Evolutionary conservation across 2,888 invertebrate species (phyloP), one percentile per base, ranked within the genome.

Genomic region (Carterocephalus palaemon): DNA sequence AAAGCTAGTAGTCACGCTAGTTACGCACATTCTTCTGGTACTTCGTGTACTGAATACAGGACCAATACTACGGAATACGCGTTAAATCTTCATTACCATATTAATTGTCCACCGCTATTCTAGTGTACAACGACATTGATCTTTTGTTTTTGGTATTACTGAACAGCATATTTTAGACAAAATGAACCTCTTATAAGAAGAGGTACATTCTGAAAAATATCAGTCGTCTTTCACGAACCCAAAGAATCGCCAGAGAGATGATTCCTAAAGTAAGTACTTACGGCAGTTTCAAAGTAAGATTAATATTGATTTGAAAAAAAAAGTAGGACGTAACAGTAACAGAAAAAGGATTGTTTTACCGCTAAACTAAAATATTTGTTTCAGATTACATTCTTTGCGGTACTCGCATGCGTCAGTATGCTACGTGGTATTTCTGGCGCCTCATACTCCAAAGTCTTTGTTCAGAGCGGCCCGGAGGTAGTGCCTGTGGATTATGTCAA

Each of bases 71-170:
- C 57, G 59, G 59, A 69, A 67, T 58, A 68, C 65, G 77, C 67
- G 71, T 70, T 67, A 79, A 81, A 82, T 78, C 62, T 61, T 67
- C 64, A 85, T 85, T 84, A 71, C 56, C 85, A 84, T 85, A 74
- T 79, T 78, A 70, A 83, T 85, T 86, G 83, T 85, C 73, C 51
- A 56, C 62, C 62, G 54, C 79, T 78, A 74, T 84, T 83, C 79
- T 78, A 64, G 62, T 67, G 68, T 67, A 76, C 68, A 71, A 70
- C 70, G 85, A 82, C 86, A 85, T 85, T 85, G 85, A 73, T 76
- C 73, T 73, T 85, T 85, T 78, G 84, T 84, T 79, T n/a, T 84
- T 81, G 79, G 79, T 83, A 71, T 84, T 80, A 76, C 79, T 68
- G 78, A 76, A 81, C 70, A 67, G 77, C 67, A 83, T 82, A 83